Conservation (phyloP, 2,113 vertebrate genomes). For the Phylloscopus whistleri region DNA sequence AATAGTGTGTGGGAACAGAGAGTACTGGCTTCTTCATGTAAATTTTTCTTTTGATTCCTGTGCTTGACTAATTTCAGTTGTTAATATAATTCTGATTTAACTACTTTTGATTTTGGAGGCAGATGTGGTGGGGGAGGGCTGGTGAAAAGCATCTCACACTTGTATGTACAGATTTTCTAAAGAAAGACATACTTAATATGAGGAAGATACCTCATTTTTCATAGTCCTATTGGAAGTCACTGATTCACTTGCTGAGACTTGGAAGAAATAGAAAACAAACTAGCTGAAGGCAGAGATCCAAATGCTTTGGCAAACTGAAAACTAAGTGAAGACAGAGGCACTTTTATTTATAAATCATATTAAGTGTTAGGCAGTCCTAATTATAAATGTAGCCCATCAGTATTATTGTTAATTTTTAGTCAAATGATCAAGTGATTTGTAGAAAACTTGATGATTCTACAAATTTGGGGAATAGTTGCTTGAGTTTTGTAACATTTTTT, state of each 20-base stretch:
- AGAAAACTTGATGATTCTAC: background rate
- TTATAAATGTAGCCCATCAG: background rate
- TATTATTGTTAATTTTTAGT: background rate
- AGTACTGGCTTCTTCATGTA: background rate
- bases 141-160: background rate
- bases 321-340: background rate
- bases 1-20: background rate
- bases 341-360: background rate
- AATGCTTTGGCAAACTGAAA: background rate
- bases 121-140: background rate
- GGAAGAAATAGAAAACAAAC: background rate
- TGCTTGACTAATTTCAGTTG: background rate
- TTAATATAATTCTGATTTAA: background rate
- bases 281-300: background rate
- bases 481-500: background rate
- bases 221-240: background rate
- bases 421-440: background rate
- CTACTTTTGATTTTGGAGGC: background rate
- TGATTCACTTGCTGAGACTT: background rate
- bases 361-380: background rate
- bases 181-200: background rate
- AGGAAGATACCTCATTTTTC: background rate
- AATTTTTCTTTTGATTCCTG: background rate
- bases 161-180: background rate
- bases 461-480: background rate